Base-by-base conservation (phyloP, 2,888 invertebrate genomes). In the Tenthredo amoena region DNA sequence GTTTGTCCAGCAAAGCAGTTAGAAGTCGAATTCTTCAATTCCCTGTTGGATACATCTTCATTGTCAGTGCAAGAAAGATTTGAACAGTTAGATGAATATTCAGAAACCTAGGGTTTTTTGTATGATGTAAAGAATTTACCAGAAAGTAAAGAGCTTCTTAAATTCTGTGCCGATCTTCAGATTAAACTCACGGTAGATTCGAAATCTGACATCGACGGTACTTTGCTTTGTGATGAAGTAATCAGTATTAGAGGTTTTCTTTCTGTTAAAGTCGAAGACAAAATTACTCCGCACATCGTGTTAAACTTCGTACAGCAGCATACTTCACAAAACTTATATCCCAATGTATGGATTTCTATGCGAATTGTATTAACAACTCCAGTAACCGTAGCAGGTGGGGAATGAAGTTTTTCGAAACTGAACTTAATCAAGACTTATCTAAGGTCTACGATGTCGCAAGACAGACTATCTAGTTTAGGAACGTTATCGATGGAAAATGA, bases 401-500 rank as follows among this genome's bases (percentile, higher is more conserved):
- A 87, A 81, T 74, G 86, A 9, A 86, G 86, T 86, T 87, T 87
- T 37, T 74, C 47, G 34, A 87, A 87, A 72, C 65, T 88, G 12
- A 87, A 87, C 47, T 77, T 86, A 55, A 87, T 87, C 84, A 87
- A 87, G 81, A 87, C 84, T 12, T 86, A 87, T 76, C 77, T 86
- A 5, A 83, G 86, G 76, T 87, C 87, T 26, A 86, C 87, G 62
- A 86, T 86, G 12, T 72, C 84, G 21, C 87, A 88, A 86, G 43
- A 47, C 62, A 84, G 87, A 84, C 50, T 87, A 10, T 86, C 84
- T 18, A 86, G 81, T 31, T 76, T 86, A 21, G 87, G 85, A 55
- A 85, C 81, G 86, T 87, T 90, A 86, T 90, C 90, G 85, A 90
- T 90, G 84, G 88, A 90, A 89, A 89, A 89, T 86, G 87, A 90